A percentile compares a stretch with the other conserved stretches of the same genome.
phyloP scores from a whole-genome alignment of 2,888 invertebrate species.

The Sipha maydis region DNA sequence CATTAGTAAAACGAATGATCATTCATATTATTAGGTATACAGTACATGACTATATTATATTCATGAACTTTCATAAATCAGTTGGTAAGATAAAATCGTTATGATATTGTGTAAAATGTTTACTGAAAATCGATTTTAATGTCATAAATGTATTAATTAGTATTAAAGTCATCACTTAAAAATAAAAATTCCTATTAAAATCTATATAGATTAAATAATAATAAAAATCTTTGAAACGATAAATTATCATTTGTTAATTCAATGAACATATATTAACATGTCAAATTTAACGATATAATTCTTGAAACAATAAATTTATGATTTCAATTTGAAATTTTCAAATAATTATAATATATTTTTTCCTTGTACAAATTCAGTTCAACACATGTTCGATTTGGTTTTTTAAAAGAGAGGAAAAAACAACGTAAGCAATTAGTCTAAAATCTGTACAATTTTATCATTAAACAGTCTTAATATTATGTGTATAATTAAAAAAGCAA shows the following conservation, averaged over 20 bases:
- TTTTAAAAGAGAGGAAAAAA: not conserved
- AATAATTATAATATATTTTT: not conserved
- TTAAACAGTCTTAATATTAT: conserved; percentile 20
- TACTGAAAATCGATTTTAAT: not conserved
- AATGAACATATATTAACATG: not conserved
- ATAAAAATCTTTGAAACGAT: not conserved
- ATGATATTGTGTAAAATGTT: not conserved
- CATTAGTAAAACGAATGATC: too few relatives aligned
- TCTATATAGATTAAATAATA: not conserved
- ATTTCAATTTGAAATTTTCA: not conserved
- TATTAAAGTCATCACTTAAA: too few relatives aligned
- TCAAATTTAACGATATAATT: not conserved
- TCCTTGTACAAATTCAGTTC: conserved; percentile 10
- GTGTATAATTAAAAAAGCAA: conserved; percentile 18
- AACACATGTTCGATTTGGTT: not conserved
- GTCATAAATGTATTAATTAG: not conserved
- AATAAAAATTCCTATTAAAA: not conserved
- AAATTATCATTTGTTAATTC: not conserved
- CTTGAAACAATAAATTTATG: not conserved
- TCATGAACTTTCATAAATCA: too few relatives aligned
- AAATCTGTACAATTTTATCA: conserved; percentile 15
- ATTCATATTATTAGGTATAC: too few relatives aligned
- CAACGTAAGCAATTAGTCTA: not conserved
- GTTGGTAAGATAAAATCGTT: too few relatives aligned
- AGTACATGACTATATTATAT: too few relatives aligned